These are phyloP conservation scores for Tanytarsus gracilentus DNA, from an alignment of 2,888 invertebrate species.

Conservation along the genomic window DNA sequence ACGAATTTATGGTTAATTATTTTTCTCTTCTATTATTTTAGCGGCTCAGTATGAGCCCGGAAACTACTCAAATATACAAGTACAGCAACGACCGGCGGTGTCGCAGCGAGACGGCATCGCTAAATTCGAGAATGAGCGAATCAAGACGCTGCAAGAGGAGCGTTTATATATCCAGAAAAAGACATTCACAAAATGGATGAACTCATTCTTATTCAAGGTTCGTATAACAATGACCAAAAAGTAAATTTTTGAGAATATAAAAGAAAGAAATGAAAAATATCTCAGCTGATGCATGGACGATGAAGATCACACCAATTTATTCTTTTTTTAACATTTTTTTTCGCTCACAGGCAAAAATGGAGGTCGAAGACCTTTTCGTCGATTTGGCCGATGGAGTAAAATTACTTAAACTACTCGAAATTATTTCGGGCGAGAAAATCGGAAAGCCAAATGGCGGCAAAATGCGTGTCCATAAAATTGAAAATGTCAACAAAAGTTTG, in stretches of 20 bases:
- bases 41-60: conserved; percentile 60
- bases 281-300: too few species aligned
- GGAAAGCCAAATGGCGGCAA: conserved; percentile 93
- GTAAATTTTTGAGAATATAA: too few species aligned
- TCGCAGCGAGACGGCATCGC: conserved; percentile 84
- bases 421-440: conserved; percentile 95
- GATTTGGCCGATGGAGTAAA: conserved; percentile 94
- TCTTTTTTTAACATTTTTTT: conserved; percentile 26
- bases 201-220: conserved; percentile 91
- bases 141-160: conserved; percentile 94
- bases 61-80: conserved; percentile 47
- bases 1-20: too few species aligned
- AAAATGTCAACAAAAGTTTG: conserved; percentile 96
- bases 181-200: conserved; percentile 99
- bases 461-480: conserved; percentile 97
- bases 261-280: not conserved
- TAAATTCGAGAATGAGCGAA: conserved; percentile 94
- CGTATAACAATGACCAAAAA: too few species aligned
- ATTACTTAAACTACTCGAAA: conserved; percentile 86
- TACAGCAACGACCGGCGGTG: conserved; percentile 66
- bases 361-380: conserved; percentile 93
- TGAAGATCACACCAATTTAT: not conserved
- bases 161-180: conserved; percentile 98
- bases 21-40: conserved; percentile 39
- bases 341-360: conserved; percentile 80